Percentiles rank a stretch among this genome's conserved stretches.
phyloP scores from a whole-genome alignment of 2,113 vertebrate species.

The Otis tarda region DNA sequence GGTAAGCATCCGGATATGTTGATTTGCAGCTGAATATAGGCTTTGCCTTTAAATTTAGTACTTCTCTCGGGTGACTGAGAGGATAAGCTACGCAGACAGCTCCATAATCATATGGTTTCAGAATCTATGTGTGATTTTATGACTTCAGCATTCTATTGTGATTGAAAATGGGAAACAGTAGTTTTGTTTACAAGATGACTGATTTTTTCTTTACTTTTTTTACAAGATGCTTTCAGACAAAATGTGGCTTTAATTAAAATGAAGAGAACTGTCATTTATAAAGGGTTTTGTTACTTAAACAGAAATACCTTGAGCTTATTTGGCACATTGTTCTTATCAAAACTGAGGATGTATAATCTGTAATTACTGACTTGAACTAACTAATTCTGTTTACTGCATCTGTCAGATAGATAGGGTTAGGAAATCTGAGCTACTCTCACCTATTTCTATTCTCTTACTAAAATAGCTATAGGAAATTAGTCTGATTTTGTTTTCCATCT shows the following conservation, averaged over 20 bases:
- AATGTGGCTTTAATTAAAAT: neutral
- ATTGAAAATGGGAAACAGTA: neutral
- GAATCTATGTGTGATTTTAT: neutral
- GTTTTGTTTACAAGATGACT: neutral
- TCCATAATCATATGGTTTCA: neutral
- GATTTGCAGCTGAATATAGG: neutral
- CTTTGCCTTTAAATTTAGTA: neutral
- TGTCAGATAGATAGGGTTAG: neutral
- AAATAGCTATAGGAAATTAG: neutral
- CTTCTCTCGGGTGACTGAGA: neutral
- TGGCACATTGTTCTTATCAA: neutral
- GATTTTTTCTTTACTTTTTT: neutral
- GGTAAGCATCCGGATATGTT: neutral
- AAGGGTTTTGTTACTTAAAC: neutral
- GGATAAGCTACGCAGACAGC: neutral
- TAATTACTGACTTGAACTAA: neutral
- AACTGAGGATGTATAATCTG: rapidly evolving
- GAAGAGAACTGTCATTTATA: neutral
- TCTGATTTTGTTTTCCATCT: neutral
- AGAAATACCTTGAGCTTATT: neutral
- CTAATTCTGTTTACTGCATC: neutral
- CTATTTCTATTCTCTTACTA: neutral
- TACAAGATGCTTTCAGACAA: neutral
- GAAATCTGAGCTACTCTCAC: neutral
- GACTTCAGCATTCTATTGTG: neutral